Base-by-base conservation (phyloP, 2,888 invertebrate species). In the Aplocera efformata region DNA sequence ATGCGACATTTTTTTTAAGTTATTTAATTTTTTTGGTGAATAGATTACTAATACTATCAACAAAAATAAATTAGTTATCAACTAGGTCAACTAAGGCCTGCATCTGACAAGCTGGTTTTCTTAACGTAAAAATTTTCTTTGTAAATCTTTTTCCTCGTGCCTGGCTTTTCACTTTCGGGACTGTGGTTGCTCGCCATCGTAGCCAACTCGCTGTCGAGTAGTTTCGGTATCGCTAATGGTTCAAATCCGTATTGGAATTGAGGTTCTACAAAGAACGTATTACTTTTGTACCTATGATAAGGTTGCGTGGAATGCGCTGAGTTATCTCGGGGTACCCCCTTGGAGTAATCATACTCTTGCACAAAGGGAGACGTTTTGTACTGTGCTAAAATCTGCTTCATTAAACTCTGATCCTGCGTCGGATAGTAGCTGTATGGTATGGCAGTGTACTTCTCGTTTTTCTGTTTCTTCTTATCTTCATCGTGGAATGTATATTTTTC, bases 211-310 rank as follows among this genome's bases (percentile, higher is more conserved):
- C 83, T 82, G 49, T 86, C 85, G 21, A 85, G 66, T 11, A 83
- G 59, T 37, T 65, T 65, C 23, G 85, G 82, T 46, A 83, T 51
- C 6, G 73, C 57, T 36, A 83, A 66, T 6, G 89, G 88, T 48
- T 86, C 84, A 58, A 88, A 88, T 6, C 89, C 89, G 51, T 88
- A 88, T 50, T 88, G 86, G 54, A 81, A 88, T 45, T 82, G 85
- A 0, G 89, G 88, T 51, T 86, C 85, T 24, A 86, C 82, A 41
- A 85, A 84, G 42, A 74, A 74, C 23, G 82, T 82, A 55, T 70
- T 79, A 37, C 56, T 63, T 41, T 65, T 76, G 37, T 71, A 75
- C 26, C 59, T 68, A 36, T 71, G 70, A 23, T 58, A 61, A 1
- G 79, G 77, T 3, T 68, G 70, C n/a, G 82, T 73, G 0, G 76